These are phyloP conservation scores for Poeciliopsis occidentalis DNA, from an alignment of 2,113 vertebrate genomes.

Conservation along the genomic window DNA sequence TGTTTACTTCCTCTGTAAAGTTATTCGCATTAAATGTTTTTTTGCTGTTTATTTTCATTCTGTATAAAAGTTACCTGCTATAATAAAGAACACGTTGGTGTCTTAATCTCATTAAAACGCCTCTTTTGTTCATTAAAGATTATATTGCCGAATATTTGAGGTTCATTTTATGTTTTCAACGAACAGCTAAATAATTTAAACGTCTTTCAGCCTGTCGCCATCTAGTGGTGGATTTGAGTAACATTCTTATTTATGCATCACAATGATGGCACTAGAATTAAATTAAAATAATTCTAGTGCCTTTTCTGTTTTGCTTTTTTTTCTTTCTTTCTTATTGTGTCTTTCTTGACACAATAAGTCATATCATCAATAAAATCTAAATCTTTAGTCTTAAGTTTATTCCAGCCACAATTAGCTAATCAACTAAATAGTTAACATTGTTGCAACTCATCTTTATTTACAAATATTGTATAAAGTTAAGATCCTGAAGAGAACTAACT, in stretches of 20 bases:
- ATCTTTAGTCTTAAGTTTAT: background rate
- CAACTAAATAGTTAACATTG: too few species aligned
- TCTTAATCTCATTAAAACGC: slow-evolving; percentile 60
- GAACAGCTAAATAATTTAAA: too few species aligned
- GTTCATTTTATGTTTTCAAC: background rate
- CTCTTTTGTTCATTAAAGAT: background rate
- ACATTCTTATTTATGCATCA: background rate
- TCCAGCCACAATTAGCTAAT: too few species aligned
- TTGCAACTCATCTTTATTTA: too few species aligned
- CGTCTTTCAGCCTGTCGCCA: slow-evolving; percentile 35
- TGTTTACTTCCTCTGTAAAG: slow-evolving; percentile 80
- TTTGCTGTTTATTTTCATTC: slow-evolving; percentile 77
- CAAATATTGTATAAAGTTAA: too few species aligned
- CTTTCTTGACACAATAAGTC: too few species aligned
- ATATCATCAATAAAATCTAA: too few species aligned
- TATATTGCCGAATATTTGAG: background rate
- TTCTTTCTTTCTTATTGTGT: too few species aligned
- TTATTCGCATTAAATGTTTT: slow-evolving; percentile 87
- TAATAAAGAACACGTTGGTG: slow-evolving; percentile 85
- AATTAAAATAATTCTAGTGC: too few species aligned
- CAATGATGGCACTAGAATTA: too few species aligned
- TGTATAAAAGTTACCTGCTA: slow-evolving; percentile 74
- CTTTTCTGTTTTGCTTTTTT: too few species aligned
- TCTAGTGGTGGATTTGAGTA: slow-evolving; percentile 45
- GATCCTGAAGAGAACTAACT: too few species aligned